Evolutionary conservation across 2,113 vertebrate species (phyloP), one percentile per base, ranked within the genome.

Genomic region (Atherinomorus stipes): DNA sequence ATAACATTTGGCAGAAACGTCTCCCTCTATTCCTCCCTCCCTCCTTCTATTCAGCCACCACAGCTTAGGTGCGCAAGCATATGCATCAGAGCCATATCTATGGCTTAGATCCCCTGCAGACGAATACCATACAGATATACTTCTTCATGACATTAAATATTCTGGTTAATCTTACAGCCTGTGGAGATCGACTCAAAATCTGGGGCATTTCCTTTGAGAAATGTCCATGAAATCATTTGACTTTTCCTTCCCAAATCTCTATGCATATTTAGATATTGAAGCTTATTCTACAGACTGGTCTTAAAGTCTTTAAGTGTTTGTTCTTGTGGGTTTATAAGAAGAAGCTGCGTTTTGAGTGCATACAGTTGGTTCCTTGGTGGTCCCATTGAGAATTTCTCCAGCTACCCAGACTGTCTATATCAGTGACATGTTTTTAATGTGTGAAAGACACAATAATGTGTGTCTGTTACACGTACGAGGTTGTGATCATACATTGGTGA

Each of bases 351-450:
- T 50, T 59, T 71, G 59, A 34, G 60, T 71, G 51, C 42, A 56
- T 56, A 23, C 74, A 72, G 59, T 74, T 76, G 58, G 28, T 47
- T 28, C 22, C 25, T 45, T 11, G 18, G 44, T 23, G 31, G 40
- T 66, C 61, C 62, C 74, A 21, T 19, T 67, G 38, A 53, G 42
- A 65, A 65, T 76, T 64, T 44, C 60, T 57, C 8, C 7, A 58
- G 42, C 57, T 63, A 81, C 70, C 72, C 37, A 38, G 58, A 60
- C 71, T 37, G 68, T 81, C 74, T 52, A 67, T 81, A 74, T 78
- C 76, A 47, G 34, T 83, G 65, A 72, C 81, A 79, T 42, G 42
- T 21, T 79, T 85, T 76, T 60, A 61, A 50, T 26, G 71, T 76
- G 70, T 73, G 44, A 81, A 51, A 40, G 50, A 18, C 62, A 26